These are phyloP conservation scores for Heliconius himera DNA, from an alignment of 1,140 invertebrate genomes.

Conservation along the genomic window DNA sequence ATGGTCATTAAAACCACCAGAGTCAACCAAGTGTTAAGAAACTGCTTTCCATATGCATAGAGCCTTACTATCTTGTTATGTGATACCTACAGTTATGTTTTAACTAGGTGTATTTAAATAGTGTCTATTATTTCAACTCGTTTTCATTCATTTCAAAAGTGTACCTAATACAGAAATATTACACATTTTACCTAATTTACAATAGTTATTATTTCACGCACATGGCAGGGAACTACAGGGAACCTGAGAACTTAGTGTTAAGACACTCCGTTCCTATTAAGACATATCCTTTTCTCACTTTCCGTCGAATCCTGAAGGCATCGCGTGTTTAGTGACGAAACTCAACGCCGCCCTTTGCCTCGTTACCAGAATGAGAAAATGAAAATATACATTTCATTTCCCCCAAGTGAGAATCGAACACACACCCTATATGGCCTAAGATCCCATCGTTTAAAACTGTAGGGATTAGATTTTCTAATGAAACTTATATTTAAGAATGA, in stretches of 20 bases:
- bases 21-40: constrained; percentile 48
- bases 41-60: constrained; percentile 43
- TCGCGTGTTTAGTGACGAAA: too few relatives aligned
- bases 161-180: not conserved
- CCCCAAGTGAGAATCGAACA: too few relatives aligned
- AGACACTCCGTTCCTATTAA: not conserved
- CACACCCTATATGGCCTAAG: too few relatives aligned
- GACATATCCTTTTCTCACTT: too few relatives aligned
- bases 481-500: too few relatives aligned
- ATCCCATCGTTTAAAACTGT: too few relatives aligned
- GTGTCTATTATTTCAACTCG: not conserved
- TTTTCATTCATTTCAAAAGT: not conserved
- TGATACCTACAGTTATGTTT: constrained; percentile 32
- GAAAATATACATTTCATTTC: too few relatives aligned
- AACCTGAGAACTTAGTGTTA: not conserved
- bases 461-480: too few relatives aligned
- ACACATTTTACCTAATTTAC: too few relatives aligned
- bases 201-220: not conserved
- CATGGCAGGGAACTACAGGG: not conserved
- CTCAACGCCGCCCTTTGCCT: too few relatives aligned
- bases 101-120: not conserved
- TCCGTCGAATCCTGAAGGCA: too few relatives aligned
- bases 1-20: constrained; percentile 51
- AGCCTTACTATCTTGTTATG: constrained; percentile 35
- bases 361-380: too few relatives aligned